phyloP scores from a whole-genome alignment of 2,888 invertebrate species.

The Xestia rhomboidea region DNA sequence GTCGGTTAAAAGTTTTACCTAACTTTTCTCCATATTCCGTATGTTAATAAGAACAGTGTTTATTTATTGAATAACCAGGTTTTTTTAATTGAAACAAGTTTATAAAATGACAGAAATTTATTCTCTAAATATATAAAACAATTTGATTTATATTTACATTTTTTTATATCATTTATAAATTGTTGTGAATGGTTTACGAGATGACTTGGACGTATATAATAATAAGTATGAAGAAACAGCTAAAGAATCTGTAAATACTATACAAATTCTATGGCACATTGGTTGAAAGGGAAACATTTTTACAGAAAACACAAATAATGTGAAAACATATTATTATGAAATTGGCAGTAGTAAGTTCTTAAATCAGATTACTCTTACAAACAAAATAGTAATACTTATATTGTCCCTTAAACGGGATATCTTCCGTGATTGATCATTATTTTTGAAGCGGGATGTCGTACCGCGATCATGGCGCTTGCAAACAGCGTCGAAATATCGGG shows the following conservation, averaged over 20 bases:
- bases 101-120: constrained; percentile 83
- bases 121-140: constrained; percentile 88
- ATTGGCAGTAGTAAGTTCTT: constrained; percentile 63
- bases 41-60: neutral
- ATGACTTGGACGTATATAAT: constrained; percentile 54
- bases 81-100: constrained; percentile 54
- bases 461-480: too few species aligned
- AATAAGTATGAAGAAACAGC: constrained; percentile 49
- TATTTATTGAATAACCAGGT: neutral
- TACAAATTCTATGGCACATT: constrained; percentile 83
- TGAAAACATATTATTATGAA: constrained; percentile 53
- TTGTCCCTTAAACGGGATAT: too few species aligned
- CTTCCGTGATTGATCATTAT: too few species aligned
- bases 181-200: constrained; percentile 47
- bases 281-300: constrained; percentile 53
- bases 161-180: constrained; percentile 43
- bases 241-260: constrained; percentile 52
- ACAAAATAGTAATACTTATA: constrained; percentile 23
- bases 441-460: too few species aligned
- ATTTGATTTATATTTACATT: constrained; percentile 83
- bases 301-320: constrained; percentile 52
- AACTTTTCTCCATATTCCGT: neutral
- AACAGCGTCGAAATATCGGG: too few species aligned
- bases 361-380: constrained; percentile 51
- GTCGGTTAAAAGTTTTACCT: neutral